Percentiles rank a stretch among this genome's conserved stretches.
phyloP scores from a whole-genome alignment of 1,140 invertebrate genomes.

The Brachionus manjavacas region DNA sequence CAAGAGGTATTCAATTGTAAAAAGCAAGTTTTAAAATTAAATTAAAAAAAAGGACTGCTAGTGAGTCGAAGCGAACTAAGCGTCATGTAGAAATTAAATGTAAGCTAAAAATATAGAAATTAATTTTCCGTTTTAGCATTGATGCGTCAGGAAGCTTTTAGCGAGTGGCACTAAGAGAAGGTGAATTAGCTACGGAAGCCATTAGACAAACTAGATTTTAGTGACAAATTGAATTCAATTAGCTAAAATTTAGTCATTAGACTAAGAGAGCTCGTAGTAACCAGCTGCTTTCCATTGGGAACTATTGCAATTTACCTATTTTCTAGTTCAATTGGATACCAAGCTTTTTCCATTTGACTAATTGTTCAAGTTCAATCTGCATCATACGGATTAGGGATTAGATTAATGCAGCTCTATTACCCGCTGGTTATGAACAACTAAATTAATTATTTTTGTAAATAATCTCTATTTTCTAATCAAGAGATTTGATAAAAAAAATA shows the following conservation, averaged over 20 bases:
- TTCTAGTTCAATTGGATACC: neutral
- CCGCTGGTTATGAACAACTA: slow-evolving; percentile 33
- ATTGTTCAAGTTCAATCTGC: slow-evolving; percentile 1
- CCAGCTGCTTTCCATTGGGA: neutral
- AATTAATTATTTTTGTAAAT: slow-evolving; percentile 32
- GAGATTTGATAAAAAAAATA: slow-evolving; percentile 7
- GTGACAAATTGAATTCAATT: neutral
- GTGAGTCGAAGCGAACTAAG: neutral
- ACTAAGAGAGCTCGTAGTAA: neutral
- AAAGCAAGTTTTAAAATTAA: neutral
- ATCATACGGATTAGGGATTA: slow-evolving; percentile 7
- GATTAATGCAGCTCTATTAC: slow-evolving; percentile 2
- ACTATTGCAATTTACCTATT: neutral
- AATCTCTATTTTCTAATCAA: neutral
- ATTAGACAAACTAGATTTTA: neutral
- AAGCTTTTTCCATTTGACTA: neutral
- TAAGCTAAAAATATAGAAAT: neutral
- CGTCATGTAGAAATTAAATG: neutral
- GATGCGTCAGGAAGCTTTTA: neutral
- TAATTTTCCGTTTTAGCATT: neutral
- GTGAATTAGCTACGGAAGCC: neutral
- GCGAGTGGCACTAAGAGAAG: neutral
- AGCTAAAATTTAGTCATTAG: neutral
- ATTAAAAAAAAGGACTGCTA: neutral
- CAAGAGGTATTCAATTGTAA: neutral